Conservation (phyloP, 2,888 invertebrate species). For the Balanococcus diminutus region DNA sequence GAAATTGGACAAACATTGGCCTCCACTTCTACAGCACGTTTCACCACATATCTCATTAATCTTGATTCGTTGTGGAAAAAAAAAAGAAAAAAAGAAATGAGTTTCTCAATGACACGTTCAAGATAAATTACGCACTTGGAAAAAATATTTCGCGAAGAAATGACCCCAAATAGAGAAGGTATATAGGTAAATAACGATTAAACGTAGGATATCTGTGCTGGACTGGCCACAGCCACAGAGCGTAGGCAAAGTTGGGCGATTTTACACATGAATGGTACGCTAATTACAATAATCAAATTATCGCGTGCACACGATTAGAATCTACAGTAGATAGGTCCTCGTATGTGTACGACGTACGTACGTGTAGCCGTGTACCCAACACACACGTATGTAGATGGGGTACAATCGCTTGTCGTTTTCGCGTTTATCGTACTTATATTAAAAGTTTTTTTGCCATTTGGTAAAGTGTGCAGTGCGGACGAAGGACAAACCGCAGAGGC, state of each 20-base stretch:
- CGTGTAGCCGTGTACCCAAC: background rate
- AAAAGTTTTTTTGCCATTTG: background rate
- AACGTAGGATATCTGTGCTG: background rate
- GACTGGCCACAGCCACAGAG: background rate
- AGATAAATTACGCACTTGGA: background rate
- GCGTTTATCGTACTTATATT: background rate
- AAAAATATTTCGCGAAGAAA: background rate
- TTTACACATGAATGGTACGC: background rate
- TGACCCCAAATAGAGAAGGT: background rate
- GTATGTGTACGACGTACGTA: background rate
- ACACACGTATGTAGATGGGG: background rate
- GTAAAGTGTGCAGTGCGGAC: background rate
- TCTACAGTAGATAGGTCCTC: too few relatives aligned
- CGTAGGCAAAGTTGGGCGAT: background rate
- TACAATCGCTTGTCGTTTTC: background rate
- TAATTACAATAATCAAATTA: slow-evolving; percentile 37
- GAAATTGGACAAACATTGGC: background rate
- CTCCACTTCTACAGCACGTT: background rate
- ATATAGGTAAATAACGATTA: background rate
- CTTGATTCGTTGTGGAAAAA: background rate
- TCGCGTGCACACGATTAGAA: background rate
- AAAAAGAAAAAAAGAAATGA: background rate
- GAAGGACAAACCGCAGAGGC: background rate
- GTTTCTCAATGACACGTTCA: background rate
- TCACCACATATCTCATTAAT: background rate